Evolutionary conservation across 2,888 invertebrate species (phyloP), one percentile per base, ranked within the genome.

Genomic region (Melanargia galathea): DNA sequence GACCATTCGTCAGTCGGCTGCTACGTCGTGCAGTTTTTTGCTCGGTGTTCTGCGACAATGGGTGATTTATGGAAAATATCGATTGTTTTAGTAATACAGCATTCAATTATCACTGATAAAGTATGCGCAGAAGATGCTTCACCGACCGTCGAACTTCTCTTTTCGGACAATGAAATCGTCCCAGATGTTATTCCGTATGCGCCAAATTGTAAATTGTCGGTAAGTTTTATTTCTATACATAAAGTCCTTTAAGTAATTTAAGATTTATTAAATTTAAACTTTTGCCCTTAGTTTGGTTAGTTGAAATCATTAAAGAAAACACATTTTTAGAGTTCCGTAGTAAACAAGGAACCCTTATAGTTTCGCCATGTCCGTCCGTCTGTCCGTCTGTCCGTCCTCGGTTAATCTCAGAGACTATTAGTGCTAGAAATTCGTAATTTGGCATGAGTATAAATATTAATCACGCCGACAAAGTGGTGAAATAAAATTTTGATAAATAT

Each of bases 161-260:
- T 56, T 18, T 10, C n/a, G 18, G 43, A 10, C 10, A 56, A 56
- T 56, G 24, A 11, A 18, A 43, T 56, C 6, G 56, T 43, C n/a
- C 43, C 56, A 11, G 56, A 56, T 26, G 43, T 56, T 11, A 56
- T 56, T 43, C 56, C 56, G 10, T 43, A 11, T 5, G 43, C 56
- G 2, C 56, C 56, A 2, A 43, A 18, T 18, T 11, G 26, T 18
- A 56, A 56, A 43, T 16, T 56, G 30, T 43, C 11, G 56, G 56
- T 56, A 56, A 43, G 56, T 45, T 22, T 24, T 48, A 30, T 18
- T 49, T 24, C 0, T 48, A 13, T 13, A 6, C n/a, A 24, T 10
- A 2, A 7, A 18, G n/a, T n/a, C n/a, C 18, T 18, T 18, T 16
- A 20, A 20, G 2, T 8, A 10, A 22, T 20, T 20, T 20, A 40